Conservation (phyloP, 1,140 invertebrate genomes). For the Megalonaias nervosa region DNA sequence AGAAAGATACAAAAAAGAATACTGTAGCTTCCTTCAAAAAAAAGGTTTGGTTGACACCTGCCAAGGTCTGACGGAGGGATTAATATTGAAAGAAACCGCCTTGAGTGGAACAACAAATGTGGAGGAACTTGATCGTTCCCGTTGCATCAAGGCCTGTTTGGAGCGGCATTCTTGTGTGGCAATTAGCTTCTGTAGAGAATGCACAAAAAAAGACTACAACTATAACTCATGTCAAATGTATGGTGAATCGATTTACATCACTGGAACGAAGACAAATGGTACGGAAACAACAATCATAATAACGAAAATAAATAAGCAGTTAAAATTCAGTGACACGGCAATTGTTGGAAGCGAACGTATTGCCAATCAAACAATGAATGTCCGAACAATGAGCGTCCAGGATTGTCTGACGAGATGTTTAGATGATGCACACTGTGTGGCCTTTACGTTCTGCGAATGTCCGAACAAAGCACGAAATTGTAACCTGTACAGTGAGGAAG, state of each 20-base stretch:
- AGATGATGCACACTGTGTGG: slow-evolving; percentile 8
- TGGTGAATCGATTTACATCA: not conserved
- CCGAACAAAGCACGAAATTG: slow-evolving; percentile 4
- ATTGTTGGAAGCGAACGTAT: slow-evolving; percentile 1
- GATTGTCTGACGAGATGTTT: slow-evolving; percentile 7
- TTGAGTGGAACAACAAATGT: not conserved
- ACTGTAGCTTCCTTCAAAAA: slow-evolving; percentile 17
- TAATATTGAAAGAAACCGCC: slow-evolving; percentile 10
- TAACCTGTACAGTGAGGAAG: slow-evolving; percentile 9
- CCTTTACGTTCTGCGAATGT: slow-evolving; percentile 1
- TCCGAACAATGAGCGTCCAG: not conserved
- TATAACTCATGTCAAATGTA: slow-evolving; percentile 10
- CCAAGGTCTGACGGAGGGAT: not conserved
- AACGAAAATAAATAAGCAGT: not conserved
- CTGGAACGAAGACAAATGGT: not conserved
- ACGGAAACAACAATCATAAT: not conserved
- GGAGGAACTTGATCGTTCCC: not conserved
- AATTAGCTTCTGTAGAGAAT: slow-evolving; percentile 6
- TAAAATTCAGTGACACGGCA: not conserved
- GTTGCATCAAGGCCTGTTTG: slow-evolving; percentile 9
- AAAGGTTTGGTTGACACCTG: slow-evolving; percentile 19
- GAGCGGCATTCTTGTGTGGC: slow-evolving; percentile 1
- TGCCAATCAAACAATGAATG: not conserved
- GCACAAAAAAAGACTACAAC: not conserved
- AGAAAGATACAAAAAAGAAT: not conserved